Evolutionary conservation across 1,140 invertebrate species (phyloP).

Genomic region (Lineus longissimus): DNA sequence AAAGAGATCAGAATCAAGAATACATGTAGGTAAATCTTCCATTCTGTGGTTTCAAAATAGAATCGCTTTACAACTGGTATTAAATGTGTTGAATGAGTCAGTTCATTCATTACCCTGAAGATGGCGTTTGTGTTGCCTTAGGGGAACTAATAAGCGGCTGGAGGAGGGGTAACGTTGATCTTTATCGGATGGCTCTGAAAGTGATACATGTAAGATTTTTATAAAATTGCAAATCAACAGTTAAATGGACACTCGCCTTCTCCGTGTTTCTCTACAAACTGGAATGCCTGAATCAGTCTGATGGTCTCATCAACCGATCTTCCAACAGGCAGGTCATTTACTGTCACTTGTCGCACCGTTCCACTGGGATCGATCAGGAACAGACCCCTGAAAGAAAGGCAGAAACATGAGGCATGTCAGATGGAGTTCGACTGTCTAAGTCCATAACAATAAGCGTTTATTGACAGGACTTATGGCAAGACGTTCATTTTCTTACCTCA

Average conservation of each 20-base stretch:
- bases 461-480: background rate
- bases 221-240: background rate
- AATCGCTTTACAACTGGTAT: too few species aligned
- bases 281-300: constrained; percentile 84
- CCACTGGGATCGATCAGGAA: constrained; percentile 70
- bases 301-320: constrained; percentile 88
- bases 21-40: too few species aligned
- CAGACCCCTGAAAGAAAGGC: constrained; percentile 50
- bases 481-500: constrained; percentile 59
- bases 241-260: constrained; percentile 60
- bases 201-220: background rate
- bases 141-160: too few species aligned
- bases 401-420: constrained; percentile 8
- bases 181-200: background rate
- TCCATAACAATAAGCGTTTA: too few species aligned
- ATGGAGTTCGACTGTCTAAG: too few species aligned
- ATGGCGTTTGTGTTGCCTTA: too few species aligned
- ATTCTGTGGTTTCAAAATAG: too few species aligned
- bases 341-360: constrained; percentile 53
- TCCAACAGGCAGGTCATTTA: constrained; percentile 83
- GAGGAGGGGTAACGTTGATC: background rate
- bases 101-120: too few species aligned
- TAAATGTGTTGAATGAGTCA: too few species aligned
- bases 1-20: constrained; percentile 25
- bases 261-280: constrained; percentile 89